A percentile compares a stretch with the other conserved stretches of the same genome.
These are phyloP conservation scores for Philereme vetulata DNA, from an alignment of 2,888 invertebrate genomes.

Conservation along the genomic window DNA sequence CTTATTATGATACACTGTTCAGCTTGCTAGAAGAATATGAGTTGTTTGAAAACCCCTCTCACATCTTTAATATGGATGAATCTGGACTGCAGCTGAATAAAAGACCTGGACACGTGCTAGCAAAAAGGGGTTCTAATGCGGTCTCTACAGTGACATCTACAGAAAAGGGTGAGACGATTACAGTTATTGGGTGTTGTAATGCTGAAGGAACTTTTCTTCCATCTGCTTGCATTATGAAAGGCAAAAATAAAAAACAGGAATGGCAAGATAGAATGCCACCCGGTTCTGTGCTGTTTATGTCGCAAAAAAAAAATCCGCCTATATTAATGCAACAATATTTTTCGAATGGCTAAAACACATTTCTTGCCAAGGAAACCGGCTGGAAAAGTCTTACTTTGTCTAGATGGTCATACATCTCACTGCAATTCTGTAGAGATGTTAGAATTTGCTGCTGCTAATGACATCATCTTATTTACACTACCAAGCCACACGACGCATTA, in stretches of 20 bases:
- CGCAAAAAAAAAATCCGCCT: conserved; percentile 35
- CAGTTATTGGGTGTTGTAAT: conserved; percentile 53
- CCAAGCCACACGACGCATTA: conserved; percentile 37
- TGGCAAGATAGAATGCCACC: conserved; percentile 36
- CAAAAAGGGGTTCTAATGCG: conserved; percentile 37
- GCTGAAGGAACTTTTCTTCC: conserved; percentile 44
- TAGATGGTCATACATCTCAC: conserved; percentile 36
- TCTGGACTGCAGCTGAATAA: conserved; percentile 36
- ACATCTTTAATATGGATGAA: conserved; percentile 38
- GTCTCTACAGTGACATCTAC: conserved; percentile 48
- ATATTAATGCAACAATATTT: conserved; percentile 32
- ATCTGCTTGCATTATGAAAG: conserved; percentile 32
- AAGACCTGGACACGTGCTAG: conserved; percentile 33
- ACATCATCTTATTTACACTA: conserved; percentile 30
- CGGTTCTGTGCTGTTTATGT: conserved; percentile 30
- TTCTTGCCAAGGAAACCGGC: conserved; percentile 30
- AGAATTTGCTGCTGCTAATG: conserved; percentile 29
- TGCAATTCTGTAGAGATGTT: conserved; percentile 34
- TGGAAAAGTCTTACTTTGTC: conserved; percentile 31
- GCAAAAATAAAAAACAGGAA: conserved; percentile 25
- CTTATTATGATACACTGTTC: conserved; percentile 27
- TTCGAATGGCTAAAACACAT: conserved; percentile 29
- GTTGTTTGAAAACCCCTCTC: conserved; percentile 23
- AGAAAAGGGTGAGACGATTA: conserved; percentile 52
- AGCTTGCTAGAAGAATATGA: conserved; percentile 25